A percentile compares a stretch with the other conserved stretches of the same genome.
Conservation (phyloP, 2,797 vertebrate species). For the Heliangelus exortis region DNA sequence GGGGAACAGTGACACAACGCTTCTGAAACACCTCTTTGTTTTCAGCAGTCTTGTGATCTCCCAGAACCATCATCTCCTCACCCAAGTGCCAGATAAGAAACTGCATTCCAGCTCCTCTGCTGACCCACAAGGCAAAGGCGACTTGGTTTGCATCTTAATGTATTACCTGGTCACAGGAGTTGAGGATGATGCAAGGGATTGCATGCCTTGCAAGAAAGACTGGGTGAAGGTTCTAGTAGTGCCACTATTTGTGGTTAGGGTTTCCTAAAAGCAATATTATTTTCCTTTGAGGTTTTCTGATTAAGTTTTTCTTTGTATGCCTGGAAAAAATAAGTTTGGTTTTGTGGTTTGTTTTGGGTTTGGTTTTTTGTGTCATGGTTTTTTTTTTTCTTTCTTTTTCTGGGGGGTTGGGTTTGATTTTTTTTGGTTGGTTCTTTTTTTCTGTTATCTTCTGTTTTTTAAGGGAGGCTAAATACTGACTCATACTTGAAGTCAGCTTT, state of each 20-base stretch:
- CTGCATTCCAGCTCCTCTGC: conserved; percentile 28
- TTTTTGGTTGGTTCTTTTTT: neutral
- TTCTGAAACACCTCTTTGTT: conserved; percentile 30
- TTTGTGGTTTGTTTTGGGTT: neutral
- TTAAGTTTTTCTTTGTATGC: neutral
- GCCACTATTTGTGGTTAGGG: neutral
- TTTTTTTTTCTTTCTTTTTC: no score
- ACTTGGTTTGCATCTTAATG: conserved; percentile 55
- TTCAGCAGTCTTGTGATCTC: conserved; percentile 52
- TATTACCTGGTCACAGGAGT: conserved; percentile 23
- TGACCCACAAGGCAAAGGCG: neutral
- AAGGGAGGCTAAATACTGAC: neutral
- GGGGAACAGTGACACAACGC: neutral
- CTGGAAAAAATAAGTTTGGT: accelerated
- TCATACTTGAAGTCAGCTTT: neutral
- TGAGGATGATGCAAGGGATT: conserved; percentile 39
- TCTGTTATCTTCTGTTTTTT: neutral
- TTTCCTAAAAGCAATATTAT: neutral
- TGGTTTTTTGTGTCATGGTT: no score
- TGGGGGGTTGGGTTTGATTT: no score
- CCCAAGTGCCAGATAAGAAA: conserved; percentile 40
- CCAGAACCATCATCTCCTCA: conserved; percentile 31
- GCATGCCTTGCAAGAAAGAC: conserved; percentile 16
- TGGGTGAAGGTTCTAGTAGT: accelerated
- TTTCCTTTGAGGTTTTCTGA: neutral